Percentiles rank a stretch among this genome's conserved stretches.
Conservation (phyloP, 2,888 invertebrate species). For the Ashinkailepas kermadecensis region DNA sequence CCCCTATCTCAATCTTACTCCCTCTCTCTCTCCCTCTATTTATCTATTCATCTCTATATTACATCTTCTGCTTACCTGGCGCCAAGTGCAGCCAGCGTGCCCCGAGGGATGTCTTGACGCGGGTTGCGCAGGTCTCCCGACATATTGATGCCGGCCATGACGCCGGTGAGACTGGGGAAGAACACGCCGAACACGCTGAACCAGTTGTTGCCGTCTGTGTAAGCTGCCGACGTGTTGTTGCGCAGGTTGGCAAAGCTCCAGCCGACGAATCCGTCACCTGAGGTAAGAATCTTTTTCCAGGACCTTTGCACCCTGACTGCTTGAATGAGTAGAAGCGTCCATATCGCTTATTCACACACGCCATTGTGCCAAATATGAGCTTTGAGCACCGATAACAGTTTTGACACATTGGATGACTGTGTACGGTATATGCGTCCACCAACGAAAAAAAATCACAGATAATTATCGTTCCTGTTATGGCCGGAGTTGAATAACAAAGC, state of each 20-base stretch:
- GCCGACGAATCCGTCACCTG: conserved; percentile 74
- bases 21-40: background rate
- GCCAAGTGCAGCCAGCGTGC: conserved; percentile 83
- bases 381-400: no score
- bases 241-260: conserved; percentile 71
- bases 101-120: conserved; percentile 85
- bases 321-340: no score
- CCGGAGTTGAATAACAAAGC: background rate
- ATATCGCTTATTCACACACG: no score
- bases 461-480: background rate
- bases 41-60: no score
- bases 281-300: no score
- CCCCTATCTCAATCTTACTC: no score
- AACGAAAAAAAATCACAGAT: no score
- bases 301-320: no score
- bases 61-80: conserved; percentile 57
- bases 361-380: no score
- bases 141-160: conserved; percentile 97
- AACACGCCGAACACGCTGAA: conserved; percentile 95
- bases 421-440: no score
- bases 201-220: conserved; percentile 75
- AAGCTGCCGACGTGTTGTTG: conserved; percentile 73
- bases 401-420: no score
- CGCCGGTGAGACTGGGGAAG: conserved; percentile 94
- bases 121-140: conserved; percentile 91